These are phyloP conservation scores for Pipa parva DNA, from an alignment of 2,113 vertebrate species.

Conservation along the genomic window DNA sequence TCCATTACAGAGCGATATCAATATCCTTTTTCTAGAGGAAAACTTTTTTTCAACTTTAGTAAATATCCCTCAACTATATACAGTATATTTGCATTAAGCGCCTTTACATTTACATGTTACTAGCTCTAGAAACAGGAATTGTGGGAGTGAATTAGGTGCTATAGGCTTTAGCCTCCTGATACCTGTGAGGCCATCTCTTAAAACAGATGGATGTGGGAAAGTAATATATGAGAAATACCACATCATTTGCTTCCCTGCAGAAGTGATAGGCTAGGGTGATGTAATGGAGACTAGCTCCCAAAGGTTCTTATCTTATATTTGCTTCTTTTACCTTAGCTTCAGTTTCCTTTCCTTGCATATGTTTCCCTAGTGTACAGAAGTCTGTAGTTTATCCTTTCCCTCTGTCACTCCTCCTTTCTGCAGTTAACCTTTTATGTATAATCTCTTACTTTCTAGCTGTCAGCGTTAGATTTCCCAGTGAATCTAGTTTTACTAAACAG, in stretches of 20 bases:
- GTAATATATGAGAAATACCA: slow-evolving; percentile 8
- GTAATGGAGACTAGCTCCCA: slow-evolving; percentile 22
- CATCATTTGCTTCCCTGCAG: slow-evolving; percentile 1
- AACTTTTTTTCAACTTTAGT: too few species aligned
- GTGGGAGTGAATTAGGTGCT: background rate
- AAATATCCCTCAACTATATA: too few species aligned
- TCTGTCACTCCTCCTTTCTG: background rate
- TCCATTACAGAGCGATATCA: too few species aligned
- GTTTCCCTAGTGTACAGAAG: slow-evolving; percentile 10
- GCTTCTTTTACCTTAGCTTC: slow-evolving; percentile 8
- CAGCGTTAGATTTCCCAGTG: background rate
- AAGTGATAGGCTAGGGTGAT: slow-evolving; percentile 12
- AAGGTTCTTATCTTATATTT: slow-evolving; percentile 10
- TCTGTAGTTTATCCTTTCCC: slow-evolving; percentile 21
- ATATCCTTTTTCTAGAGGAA: too few species aligned
- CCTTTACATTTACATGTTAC: background rate
- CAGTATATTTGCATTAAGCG: too few species aligned
- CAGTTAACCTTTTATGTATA: background rate
- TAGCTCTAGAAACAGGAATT: background rate
- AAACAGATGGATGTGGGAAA: slow-evolving; percentile 5
- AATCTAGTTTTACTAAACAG: background rate
- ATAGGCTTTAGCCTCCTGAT: slow-evolving; percentile 15
- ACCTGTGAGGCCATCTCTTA: background rate
- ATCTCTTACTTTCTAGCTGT: background rate
- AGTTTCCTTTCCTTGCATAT: slow-evolving; percentile 15